A percentile compares a stretch with the other conserved stretches of the same genome.
phyloP scores from a whole-genome alignment of 2,113 vertebrate genomes.

The Enhydra lutris region DNA sequence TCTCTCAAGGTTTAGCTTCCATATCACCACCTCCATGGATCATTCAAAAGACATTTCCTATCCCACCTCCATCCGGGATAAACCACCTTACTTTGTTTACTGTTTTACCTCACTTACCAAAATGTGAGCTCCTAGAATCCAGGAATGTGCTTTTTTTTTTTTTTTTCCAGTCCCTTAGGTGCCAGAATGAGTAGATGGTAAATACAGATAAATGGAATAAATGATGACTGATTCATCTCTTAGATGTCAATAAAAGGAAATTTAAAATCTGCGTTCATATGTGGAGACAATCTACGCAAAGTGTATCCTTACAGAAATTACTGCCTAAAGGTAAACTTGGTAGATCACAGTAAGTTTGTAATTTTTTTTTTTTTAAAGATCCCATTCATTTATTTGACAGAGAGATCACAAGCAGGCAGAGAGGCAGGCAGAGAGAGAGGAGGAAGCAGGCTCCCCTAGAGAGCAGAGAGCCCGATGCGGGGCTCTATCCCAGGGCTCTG shows the following conservation, averaged over 20 bases:
- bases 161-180: background rate
- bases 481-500: too few species aligned
- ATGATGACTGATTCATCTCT: background rate
- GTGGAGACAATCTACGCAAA: background rate
- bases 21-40: background rate
- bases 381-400: too few species aligned
- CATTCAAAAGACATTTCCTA: background rate
- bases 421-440: too few species aligned
- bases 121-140: background rate
- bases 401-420: too few species aligned
- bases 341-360: background rate
- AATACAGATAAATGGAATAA: background rate
- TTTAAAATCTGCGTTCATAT: background rate
- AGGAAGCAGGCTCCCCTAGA: too few species aligned
- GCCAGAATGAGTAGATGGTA: background rate
- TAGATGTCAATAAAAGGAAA: background rate
- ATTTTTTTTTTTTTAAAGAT: too few species aligned
- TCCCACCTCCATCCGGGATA: background rate
- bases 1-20: background rate
- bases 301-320: background rate
- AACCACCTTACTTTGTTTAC: background rate
- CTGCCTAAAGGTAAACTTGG: background rate
- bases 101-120: background rate
- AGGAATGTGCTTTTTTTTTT: background rate
- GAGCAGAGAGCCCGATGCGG: too few species aligned